Conservation (phyloP, 2,888 invertebrate species). For the Pseudococcus viburni region DNA sequence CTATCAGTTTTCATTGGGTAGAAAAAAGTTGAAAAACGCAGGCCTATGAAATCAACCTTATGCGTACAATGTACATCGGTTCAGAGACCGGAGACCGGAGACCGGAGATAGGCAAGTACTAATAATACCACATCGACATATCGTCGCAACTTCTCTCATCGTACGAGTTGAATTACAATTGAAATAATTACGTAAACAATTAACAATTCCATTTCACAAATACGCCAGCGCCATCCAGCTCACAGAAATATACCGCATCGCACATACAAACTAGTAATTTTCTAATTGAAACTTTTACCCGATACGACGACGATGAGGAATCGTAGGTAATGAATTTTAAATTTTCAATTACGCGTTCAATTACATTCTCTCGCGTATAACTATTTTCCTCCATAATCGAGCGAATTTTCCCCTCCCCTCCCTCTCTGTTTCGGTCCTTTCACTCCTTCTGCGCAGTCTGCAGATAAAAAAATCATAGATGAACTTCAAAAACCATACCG, state of each 20-base stretch:
- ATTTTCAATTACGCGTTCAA: slow-evolving; percentile 13
- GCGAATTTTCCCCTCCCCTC: background rate
- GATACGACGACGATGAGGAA: background rate
- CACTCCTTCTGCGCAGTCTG: background rate
- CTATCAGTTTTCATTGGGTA: too few species aligned
- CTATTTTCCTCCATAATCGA: background rate
- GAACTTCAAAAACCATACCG: background rate
- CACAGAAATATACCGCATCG: background rate
- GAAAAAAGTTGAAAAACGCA: too few species aligned
- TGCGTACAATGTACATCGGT: background rate
- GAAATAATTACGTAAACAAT: slow-evolving; percentile 55
- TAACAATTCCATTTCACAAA: slow-evolving; percentile 50
- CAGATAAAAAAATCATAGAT: background rate
- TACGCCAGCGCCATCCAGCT: background rate
- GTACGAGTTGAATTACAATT: slow-evolving; percentile 28
- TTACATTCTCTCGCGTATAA: background rate
- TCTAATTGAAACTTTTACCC: slow-evolving; percentile 33
- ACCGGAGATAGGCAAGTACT: background rate
- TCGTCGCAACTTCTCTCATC: background rate
- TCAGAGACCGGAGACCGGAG: background rate
- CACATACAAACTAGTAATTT: slow-evolving; percentile 42
- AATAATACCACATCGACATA: slow-evolving; percentile 12
- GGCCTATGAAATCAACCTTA: too few species aligned
- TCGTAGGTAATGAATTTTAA: slow-evolving; percentile 36
- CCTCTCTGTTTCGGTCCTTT: background rate